Evolutionary conservation across 2,888 invertebrate species (phyloP), one percentile per base, ranked within the genome.

Genomic region (Acronicta psi): DNA sequence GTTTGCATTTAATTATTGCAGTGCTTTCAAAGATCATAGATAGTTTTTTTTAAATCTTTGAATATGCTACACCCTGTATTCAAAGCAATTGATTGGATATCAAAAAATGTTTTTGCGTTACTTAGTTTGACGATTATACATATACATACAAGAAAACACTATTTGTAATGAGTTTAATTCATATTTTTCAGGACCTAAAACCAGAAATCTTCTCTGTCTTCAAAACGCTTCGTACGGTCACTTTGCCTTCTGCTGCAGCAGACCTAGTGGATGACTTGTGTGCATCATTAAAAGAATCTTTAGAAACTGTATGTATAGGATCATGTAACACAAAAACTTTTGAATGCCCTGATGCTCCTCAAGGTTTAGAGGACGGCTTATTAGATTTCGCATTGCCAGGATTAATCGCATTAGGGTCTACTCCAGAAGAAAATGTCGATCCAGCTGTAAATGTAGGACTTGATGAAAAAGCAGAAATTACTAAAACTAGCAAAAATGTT

Each of bases 121-220:
- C 9, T 25, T 9, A 25, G 25, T 29, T 2, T 31, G 31, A 13
- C 31, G 13, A 31, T 31, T 31, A 31, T 13, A n/a, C n/a, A n/a
- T n/a, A n/a, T n/a, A n/a, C n/a, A n/a, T n/a, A 31, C 11, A 13
- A 31, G 13, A 34, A 5, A 6, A 6, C 13, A n/a, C 7, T 1
- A 11, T n/a, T n/a, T 34, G n/a, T 34, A 6, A 34, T 34, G 34
- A 34, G 11, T 31, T n/a, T 7, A 34, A 6, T 34, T 34, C 6
- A n/a, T 18, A 40, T 37, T 55, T 73, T 93, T 73, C 88, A 94
- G 94, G 67, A 68, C 14, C 67, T 94, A 42, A 84, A 83, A 41
- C 69, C 87, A 10, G 89, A 91, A 34, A 79, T 71, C 2, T 92
- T 94, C 66, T 79, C 85, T 1, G 87, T 84, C 51, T 90, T 94